Percentiles rank a stretch among this genome's conserved stretches.
phyloP scores from a whole-genome alignment of 2,113 vertebrate species.

The Podarcis muralis region DNA sequence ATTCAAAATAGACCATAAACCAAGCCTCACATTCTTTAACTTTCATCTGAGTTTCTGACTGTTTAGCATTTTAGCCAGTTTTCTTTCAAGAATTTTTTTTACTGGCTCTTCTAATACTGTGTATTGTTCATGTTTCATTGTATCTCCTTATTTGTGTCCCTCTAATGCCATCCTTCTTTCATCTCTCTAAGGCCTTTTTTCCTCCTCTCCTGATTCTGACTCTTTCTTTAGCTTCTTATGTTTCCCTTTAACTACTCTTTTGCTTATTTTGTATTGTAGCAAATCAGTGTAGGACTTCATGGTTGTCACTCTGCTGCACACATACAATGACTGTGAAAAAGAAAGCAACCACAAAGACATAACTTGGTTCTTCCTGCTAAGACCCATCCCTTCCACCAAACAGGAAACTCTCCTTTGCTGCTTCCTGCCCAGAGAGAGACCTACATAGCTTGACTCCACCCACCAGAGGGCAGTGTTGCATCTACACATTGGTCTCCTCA shows the following conservation, averaged over 20 bases:
- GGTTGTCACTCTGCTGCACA: not conserved
- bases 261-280: not conserved
- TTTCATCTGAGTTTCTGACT: conserved; percentile 2
- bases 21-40: not conserved
- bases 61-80: conserved; percentile 28
- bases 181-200: conserved; percentile 25
- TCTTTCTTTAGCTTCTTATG: conserved; percentile 39
- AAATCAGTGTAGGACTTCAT: not conserved
- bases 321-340: accelerated
- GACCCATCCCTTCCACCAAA: not conserved
- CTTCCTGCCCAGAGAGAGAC: not conserved
- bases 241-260: conserved; percentile 3
- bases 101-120: conserved; percentile 15
- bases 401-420: not conserved
- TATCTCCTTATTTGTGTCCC: conserved; percentile 45
- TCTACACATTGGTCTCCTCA: not conserved
- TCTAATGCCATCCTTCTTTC: conserved; percentile 28
- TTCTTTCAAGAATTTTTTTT: conserved; percentile 1
- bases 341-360: not conserved
- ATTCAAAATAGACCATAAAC: not conserved
- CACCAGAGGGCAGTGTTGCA: conserved; percentile 3
- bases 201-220: not conserved
- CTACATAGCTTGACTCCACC: not conserved
- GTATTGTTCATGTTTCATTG: conserved; percentile 41
- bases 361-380: not conserved